Evolutionary conservation across 2,113 vertebrate species (phyloP).

Genomic region (Cricetomys ansorgei): DNA sequence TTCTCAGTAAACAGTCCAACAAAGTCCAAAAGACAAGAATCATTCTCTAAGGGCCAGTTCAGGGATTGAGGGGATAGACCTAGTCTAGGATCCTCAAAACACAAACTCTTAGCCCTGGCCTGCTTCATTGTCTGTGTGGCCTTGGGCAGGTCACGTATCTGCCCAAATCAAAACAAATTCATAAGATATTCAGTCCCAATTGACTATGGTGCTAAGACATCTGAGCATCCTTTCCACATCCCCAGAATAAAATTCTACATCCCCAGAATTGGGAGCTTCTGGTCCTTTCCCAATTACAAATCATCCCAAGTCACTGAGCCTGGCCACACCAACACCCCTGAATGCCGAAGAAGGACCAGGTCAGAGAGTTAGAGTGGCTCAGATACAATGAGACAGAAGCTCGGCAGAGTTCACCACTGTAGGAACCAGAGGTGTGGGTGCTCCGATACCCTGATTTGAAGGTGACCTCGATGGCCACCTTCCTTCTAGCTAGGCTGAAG

Average conservation of each 20-base stretch:
- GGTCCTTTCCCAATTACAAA: neutral
- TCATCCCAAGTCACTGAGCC: neutral
- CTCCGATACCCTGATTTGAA: neutral
- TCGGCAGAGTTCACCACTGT: neutral
- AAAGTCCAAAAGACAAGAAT: neutral
- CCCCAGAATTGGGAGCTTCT: neutral
- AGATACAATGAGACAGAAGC: neutral
- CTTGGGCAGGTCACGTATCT: neutral
- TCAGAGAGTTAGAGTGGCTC: neutral
- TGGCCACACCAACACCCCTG: neutral
- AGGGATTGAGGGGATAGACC: neutral
- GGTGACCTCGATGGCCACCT: neutral
- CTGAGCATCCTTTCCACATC: neutral
- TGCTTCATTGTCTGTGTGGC: neutral
- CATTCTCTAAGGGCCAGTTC: neutral
- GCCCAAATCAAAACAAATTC: neutral
- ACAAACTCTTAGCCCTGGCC: neutral
- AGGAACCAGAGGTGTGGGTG: neutral
- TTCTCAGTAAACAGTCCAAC: neutral
- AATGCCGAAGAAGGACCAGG: neutral
- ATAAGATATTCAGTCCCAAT: neutral
- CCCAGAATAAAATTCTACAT: neutral
- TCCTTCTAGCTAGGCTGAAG: neutral
- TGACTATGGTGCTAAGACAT: neutral
- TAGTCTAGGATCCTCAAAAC: neutral